Evolutionary conservation across 2,113 vertebrate species (phyloP).

Genomic region (Barnardius zonarius): DNA sequence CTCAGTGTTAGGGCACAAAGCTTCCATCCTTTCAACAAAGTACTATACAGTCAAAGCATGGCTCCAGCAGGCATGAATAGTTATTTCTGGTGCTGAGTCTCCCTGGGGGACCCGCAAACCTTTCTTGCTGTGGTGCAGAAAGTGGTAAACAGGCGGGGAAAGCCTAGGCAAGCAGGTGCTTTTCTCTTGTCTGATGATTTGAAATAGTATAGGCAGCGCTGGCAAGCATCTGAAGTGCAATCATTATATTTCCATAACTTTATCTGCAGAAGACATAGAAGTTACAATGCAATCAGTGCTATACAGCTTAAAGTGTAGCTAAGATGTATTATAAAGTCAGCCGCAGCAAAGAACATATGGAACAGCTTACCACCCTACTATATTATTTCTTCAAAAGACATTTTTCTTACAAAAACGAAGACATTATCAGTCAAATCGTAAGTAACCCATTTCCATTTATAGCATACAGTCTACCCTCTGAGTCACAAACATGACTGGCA

Average conservation of each 20-base stretch:
- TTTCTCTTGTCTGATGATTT: neutral
- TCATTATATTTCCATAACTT: constrained; percentile 54
- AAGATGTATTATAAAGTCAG: constrained; percentile 58
- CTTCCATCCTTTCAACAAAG: neutral
- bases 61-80: neutral
- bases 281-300: constrained; percentile 62
- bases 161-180: constrained; percentile 22
- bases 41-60: neutral
- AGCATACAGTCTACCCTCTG: constrained; percentile 54
- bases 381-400: constrained; percentile 64
- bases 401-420: constrained; percentile 63
- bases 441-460: constrained; percentile 71
- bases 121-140: neutral
- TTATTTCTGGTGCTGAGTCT: neutral
- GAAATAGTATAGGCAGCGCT: neutral
- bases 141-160: neutral
- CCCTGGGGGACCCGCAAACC: neutral
- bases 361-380: constrained; percentile 35
- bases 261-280: constrained; percentile 38
- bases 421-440: constrained; percentile 68
- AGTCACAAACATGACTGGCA: constrained; percentile 23
- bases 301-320: constrained; percentile 43
- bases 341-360: constrained; percentile 63
- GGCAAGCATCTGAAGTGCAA: neutral
- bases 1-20: neutral